Base-by-base conservation (phyloP, 2,797 vertebrate genomes). In the Threskiornis aethiopicus region DNA sequence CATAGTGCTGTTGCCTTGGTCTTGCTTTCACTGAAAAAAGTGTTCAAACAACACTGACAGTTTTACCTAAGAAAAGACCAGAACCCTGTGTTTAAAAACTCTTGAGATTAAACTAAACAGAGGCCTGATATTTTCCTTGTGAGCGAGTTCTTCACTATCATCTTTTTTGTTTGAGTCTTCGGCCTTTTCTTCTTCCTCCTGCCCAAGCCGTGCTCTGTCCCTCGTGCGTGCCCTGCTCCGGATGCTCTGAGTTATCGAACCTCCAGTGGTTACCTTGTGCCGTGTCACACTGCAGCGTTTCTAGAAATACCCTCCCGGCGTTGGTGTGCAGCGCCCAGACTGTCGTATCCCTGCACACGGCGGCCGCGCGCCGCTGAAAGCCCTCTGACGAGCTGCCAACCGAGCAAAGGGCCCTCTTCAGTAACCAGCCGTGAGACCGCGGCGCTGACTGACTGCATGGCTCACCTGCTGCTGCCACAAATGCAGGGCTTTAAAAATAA, bases 131-230 rank as follows among this genome's bases (percentile, higher is more conserved):
- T 19, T 51, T 49, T 5, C 42, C 59, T 24, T 69, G 25, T 16
- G 59, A 49, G 33, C 2, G 3, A 51, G 26, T 29, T n/a, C 59
- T 72, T 54, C 0, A 2, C 29, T 19, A 0, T 28, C 39, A 0
- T 28, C 39, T 44, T 70, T 41, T 47, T 58, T 10, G 0, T 47
- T 55, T 52, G n/a, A 44, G 13, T 20, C 46, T n/a, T 49, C 16
- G 8, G n/a, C 16, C 37, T 71, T 29, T 37, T 69, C 13, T 57
- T 44, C 42, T 26, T 47, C 28, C 33, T 69, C 25, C 47, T 49
- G 25, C 14, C 84, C 75, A 15, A 12, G 59, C 79, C 6, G 1
- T 25, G 24, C 42, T 69, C 51, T 66, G 8, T 59, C 75, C 33
- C 39, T 47, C 0, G 6, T 9, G 31, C 4, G 0, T 21, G 58